Evolutionary conservation across 2,113 vertebrate species (phyloP).

Genomic region (Copsychus sechellarum): DNA sequence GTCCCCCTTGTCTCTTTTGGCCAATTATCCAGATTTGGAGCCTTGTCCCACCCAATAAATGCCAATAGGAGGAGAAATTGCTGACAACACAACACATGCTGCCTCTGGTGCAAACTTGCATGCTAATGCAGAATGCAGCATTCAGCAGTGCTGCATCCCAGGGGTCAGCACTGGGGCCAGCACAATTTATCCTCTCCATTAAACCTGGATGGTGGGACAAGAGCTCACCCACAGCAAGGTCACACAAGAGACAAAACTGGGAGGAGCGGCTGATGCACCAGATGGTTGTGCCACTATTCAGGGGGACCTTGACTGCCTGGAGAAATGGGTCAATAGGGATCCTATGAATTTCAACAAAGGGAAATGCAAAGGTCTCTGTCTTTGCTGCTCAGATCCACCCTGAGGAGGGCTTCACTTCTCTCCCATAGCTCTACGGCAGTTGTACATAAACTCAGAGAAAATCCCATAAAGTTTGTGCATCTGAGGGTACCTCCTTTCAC

Average conservation of each 20-base stretch:
- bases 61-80: background rate
- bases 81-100: background rate
- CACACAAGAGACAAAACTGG: background rate
- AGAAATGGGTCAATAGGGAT: background rate
- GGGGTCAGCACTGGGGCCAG: background rate
- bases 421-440: background rate
- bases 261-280: conserved; percentile 27
- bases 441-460: background rate
- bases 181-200: conserved; percentile 20
- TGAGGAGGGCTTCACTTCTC: background rate
- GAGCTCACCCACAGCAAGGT: background rate
- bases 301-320: background rate
- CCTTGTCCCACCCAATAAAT: background rate
- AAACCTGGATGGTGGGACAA: conserved; percentile 16
- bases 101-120: background rate
- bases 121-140: background rate
- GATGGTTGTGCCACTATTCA: conserved; percentile 45
- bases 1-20: background rate
- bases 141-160: background rate
- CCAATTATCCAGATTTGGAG: background rate
- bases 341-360: conserved; percentile 45
- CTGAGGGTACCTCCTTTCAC: background rate
- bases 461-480: background rate
- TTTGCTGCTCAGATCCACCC: background rate
- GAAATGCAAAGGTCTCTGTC: background rate